These are phyloP conservation scores for Trimorus sp. DNA, from an alignment of 2,888 invertebrate species.

Conservation along the genomic window DNA sequence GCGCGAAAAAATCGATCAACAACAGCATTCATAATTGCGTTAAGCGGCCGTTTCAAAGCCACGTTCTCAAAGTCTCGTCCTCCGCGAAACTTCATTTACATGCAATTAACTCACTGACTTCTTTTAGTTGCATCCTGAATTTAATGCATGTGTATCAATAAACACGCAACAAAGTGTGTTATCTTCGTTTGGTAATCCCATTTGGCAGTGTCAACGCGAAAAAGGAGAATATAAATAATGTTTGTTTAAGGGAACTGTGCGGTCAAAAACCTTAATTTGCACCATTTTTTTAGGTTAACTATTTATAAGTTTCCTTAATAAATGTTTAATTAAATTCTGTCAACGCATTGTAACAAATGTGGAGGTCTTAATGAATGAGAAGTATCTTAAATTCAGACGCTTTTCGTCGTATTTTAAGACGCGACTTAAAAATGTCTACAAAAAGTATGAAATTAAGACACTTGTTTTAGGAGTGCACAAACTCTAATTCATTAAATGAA, in stretches of 20 bases:
- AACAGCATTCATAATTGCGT: slow-evolving; percentile 34
- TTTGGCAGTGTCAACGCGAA: slow-evolving; percentile 30
- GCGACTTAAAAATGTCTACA: too few relatives aligned
- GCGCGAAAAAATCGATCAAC: slow-evolving; percentile 39
- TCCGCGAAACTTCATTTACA: slow-evolving; percentile 13
- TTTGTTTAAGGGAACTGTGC: background rate
- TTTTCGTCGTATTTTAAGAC: too few relatives aligned
- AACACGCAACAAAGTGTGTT: slow-evolving; percentile 2
- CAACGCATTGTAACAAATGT: too few relatives aligned
- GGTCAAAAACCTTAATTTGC: background rate
- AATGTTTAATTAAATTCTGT: too few relatives aligned
- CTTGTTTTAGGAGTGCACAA: too few relatives aligned
- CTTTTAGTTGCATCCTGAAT: slow-evolving; percentile 5
- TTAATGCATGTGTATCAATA: slow-evolving; percentile 20
- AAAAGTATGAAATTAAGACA: too few relatives aligned
- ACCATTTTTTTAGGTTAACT: too few relatives aligned
- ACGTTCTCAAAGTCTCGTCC: slow-evolving; percentile 2
- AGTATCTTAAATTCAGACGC: too few relatives aligned
- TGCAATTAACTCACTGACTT: background rate
- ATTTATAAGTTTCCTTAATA: too few relatives aligned
- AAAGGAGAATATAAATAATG: slow-evolving; percentile 25
- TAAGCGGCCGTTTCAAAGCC: slow-evolving; percentile 26
- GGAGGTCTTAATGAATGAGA: too few relatives aligned
- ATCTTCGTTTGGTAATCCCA: slow-evolving; percentile 21
- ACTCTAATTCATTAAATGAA: too few relatives aligned